A percentile compares a stretch with the other conserved stretches of the same genome.
phyloP scores from a whole-genome alignment of 2,888 invertebrate species.

The Agrenia bidenticulata region DNA sequence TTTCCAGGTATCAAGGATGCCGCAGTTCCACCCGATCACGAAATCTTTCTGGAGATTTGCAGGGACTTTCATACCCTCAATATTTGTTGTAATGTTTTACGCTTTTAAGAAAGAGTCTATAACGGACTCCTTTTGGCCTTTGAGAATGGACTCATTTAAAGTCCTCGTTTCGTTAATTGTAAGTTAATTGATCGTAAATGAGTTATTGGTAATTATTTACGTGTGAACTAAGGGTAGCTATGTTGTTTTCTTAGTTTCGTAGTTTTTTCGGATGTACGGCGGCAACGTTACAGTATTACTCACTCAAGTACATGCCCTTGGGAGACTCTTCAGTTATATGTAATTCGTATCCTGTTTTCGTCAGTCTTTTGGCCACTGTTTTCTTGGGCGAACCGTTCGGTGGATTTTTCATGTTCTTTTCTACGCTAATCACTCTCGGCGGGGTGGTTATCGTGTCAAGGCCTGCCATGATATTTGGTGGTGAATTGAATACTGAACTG shows the following conservation, averaged over 20 bases:
- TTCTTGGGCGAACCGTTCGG: constrained; percentile 49
- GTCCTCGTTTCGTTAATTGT: constrained; percentile 45
- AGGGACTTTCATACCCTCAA: constrained; percentile 46
- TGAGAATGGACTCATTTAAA: constrained; percentile 33
- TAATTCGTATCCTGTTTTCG: constrained; percentile 49
- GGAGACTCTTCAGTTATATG: constrained; percentile 50
- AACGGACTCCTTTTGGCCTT: constrained; percentile 45
- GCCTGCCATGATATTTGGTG: constrained; percentile 47
- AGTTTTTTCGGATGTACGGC: constrained; percentile 50
- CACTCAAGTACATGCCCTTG: constrained; percentile 45
- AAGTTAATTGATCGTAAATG: constrained; percentile 15
- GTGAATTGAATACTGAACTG: constrained; percentile 37
- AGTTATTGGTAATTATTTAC: too few relatives aligned
- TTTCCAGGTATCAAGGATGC: constrained; percentile 36
- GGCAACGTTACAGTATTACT: constrained; percentile 48
- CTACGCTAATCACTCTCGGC: constrained; percentile 39
- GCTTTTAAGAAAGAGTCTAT: constrained; percentile 37
- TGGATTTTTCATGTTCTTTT: constrained; percentile 42
- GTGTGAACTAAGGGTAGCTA: too few relatives aligned
- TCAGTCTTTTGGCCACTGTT: constrained; percentile 38
- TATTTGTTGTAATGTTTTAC: constrained; percentile 45
- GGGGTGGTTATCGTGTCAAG: constrained; percentile 44
- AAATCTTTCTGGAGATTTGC: constrained; percentile 44
- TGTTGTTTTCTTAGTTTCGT: constrained; percentile 33
- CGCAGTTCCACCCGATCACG: constrained; percentile 48